Percentiles rank a stretch among this genome's conserved stretches.
These are phyloP conservation scores for Crotalus viridis DNA, from an alignment of 2,113 vertebrate genomes.

Conservation along the genomic window DNA sequence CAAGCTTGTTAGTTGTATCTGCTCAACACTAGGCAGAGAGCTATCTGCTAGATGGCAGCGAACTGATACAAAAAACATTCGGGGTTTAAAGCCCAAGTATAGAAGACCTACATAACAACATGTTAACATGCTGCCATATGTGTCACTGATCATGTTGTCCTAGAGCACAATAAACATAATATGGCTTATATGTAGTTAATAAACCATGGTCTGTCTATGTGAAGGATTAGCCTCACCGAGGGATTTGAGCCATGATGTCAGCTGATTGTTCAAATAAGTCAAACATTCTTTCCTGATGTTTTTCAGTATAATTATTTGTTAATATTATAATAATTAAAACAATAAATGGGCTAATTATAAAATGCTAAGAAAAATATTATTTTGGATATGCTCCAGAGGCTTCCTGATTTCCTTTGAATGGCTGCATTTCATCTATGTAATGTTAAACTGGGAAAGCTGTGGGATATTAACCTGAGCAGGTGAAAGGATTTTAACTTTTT, in stretches of 20 bases:
- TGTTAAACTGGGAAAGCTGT: not conserved
- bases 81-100: not conserved
- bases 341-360: not conserved
- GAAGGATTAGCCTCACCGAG: not conserved
- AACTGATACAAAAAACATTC: not conserved
- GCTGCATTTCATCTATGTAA: not conserved
- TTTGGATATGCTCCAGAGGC: not conserved
- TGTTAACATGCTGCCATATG: not conserved
- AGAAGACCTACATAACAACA: not conserved
- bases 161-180: not conserved
- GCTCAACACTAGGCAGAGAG: not conserved
- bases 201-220: not conserved
- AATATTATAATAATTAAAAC: not conserved
- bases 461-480: not conserved
- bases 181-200: not conserved
- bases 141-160: not conserved
- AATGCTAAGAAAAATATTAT: not conserved
- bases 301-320: not conserved
- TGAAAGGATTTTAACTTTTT: not conserved
- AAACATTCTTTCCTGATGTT: not conserved
- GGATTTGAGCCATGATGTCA: not conserved
- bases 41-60: not conserved
- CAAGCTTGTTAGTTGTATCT: not conserved
- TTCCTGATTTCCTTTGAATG: not conserved
- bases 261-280: not conserved